Evolutionary conservation across 2,113 vertebrate species (phyloP).

Genomic region (Galbula dea): DNA sequence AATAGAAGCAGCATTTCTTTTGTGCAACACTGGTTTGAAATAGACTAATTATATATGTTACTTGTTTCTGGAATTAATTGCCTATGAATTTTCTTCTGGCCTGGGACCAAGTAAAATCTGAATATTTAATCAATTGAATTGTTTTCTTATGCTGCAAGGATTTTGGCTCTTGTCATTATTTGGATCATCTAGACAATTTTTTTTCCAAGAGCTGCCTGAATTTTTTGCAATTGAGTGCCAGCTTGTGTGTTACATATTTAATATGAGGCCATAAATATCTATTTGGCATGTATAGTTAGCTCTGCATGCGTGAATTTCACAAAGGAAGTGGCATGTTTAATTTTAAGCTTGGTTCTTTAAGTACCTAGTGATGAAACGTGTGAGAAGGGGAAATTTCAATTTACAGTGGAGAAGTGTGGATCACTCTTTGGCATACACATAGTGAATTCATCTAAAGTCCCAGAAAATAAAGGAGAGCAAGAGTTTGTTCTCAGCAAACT

Average conservation of each 20-base stretch:
- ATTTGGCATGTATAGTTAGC: neutral
- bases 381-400: neutral
- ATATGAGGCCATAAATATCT: neutral
- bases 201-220: neutral
- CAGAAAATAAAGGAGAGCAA: neutral
- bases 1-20: neutral
- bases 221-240: neutral
- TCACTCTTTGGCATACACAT: neutral
- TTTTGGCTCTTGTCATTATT: neutral
- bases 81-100: neutral
- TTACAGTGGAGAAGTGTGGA: neutral
- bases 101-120: neutral
- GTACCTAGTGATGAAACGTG: neutral
- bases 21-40: neutral
- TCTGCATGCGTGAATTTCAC: neutral
- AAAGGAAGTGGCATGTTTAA: neutral
- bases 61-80: neutral
- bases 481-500: neutral
- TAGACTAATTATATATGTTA: neutral
- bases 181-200: neutral
- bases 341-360: conserved; percentile 5
- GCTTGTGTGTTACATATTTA: neutral
- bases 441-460: neutral
- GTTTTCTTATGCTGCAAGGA: neutral
- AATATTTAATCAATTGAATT: neutral